Percentiles rank a stretch among this genome's conserved stretches.
These are phyloP conservation scores for Amazona guildingii DNA, from an alignment of 2,113 vertebrate species.

Conservation along the genomic window DNA sequence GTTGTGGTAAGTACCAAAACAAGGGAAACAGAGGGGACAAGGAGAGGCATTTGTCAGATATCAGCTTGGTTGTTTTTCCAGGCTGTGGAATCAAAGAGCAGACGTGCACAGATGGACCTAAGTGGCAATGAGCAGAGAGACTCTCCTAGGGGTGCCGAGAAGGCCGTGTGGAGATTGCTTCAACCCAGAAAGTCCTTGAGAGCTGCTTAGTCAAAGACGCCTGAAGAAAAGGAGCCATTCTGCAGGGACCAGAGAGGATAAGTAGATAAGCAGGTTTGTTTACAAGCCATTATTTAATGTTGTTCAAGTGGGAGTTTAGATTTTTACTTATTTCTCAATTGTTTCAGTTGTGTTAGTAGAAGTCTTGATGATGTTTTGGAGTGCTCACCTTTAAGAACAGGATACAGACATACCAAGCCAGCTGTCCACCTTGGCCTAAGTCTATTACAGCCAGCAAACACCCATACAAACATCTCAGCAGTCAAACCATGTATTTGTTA, in stretches of 20 bases:
- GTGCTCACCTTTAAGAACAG: background rate
- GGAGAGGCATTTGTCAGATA: background rate
- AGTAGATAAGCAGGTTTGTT: background rate
- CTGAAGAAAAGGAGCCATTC: background rate
- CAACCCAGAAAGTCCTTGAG: background rate
- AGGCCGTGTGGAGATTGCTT: background rate
- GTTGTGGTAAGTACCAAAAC: background rate
- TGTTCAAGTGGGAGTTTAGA: background rate
- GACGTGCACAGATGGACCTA: background rate
- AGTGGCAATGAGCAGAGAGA: background rate
- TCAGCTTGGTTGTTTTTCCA: background rate
- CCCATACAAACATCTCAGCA: background rate
- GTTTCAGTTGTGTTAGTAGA: background rate
- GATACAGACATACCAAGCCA: background rate
- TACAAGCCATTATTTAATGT: background rate
- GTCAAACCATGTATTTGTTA: background rate
- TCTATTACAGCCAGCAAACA: background rate
- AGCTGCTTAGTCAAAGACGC: background rate
- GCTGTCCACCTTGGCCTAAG: background rate
- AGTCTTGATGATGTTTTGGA: background rate
- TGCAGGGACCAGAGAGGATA: rapidly evolving
- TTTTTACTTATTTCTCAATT: background rate
- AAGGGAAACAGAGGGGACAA: background rate
- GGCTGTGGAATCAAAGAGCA: background rate
- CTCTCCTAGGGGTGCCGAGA: background rate